These are phyloP conservation scores for Desoria tigrina DNA, from an alignment of 2,888 invertebrate species.

Conservation along the genomic window DNA sequence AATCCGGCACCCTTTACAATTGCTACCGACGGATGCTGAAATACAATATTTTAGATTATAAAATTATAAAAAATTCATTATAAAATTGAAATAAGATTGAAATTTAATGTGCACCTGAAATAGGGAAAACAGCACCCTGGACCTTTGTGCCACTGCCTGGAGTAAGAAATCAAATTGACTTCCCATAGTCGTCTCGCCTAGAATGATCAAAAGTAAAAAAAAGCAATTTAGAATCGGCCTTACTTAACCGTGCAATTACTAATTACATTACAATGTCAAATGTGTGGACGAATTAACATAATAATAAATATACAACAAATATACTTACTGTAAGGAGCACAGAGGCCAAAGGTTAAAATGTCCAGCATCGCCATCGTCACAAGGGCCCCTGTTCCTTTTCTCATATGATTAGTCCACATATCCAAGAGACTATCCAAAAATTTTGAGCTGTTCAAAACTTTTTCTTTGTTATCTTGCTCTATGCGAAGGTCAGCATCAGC, in stretches of 20 bases:
- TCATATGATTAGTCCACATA: conserved; percentile 93
- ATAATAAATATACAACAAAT: too few relatives aligned
- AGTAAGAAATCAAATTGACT: conserved; percentile 90
- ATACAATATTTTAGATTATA: conserved; percentile 1
- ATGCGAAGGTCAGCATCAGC: conserved; percentile 94
- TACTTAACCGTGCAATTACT: too few relatives aligned
- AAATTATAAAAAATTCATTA: not conserved
- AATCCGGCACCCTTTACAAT: conserved; percentile 98
- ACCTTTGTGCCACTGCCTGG: conserved; percentile 90
- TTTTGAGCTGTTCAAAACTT: conserved; percentile 82
- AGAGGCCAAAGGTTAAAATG: conserved; percentile 94
- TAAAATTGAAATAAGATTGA: too few relatives aligned
- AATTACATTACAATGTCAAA: too few relatives aligned
- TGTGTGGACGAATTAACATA: too few relatives aligned
- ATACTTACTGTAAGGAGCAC: conserved; percentile 90
- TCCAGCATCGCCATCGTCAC: conserved; percentile 98
- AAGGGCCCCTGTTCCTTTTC: conserved; percentile 89
- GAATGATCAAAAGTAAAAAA: too few relatives aligned
- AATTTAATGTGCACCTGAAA: conserved; percentile 69
- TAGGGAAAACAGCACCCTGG: conserved; percentile 85
- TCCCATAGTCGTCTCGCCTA: conserved; percentile 98
- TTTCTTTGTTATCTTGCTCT: conserved; percentile 97
- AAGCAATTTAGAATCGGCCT: conserved; percentile 58
- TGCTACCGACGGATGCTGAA: conserved; percentile 91
- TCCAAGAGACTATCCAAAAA: conserved; percentile 91